Base-by-base conservation (phyloP, 1,140 invertebrate species). In the Drosophila sproati region DNA sequence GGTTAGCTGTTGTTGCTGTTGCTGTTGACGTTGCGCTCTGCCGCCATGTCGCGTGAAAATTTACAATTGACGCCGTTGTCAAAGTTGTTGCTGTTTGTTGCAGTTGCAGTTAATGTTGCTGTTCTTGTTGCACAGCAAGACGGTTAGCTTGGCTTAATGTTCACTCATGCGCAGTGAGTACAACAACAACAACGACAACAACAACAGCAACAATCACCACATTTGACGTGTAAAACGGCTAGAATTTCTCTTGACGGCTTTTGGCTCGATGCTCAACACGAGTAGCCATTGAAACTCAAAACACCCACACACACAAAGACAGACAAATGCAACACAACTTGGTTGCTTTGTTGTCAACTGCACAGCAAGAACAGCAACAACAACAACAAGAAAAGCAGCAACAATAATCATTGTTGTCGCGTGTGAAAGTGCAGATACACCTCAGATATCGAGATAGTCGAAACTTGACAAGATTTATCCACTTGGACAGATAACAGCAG, bases 201-300 rank as follows among this genome's bases (percentile, higher is more conserved):
- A 10, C 39, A 60, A n/a, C 68, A 37, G 39, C 68, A 70, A 35
- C 73, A 68, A 52, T 37, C 37, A 73, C 77, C 69, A 69, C 63
- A 73, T 77, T 72, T 89, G 85, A 88, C 85, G 80, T 81, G 64
- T 73, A 81, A 85, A 76, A 73, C 85, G 85, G 89, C 85, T 88
- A 85, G 85, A 85, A 89, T 88, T 88, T 88, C 85, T 73, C 61
- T 76, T 71, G 73, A 75, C 67, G 59, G 67, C 73, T 75, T 71
- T 73, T 71, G 73, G 73, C 69, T 63, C 54, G 83, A 70, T 55
- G 85, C 85, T 88, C 68, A 88, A 88, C 86, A 88, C 85, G 78
- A 77, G 85, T 88, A 88, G 85, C 85, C 75, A 61, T 69, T 89
- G 85, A 89, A 88, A 88, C 85, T 81, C 39, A 85, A 88, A 88